Base-by-base conservation (phyloP, 2,113 vertebrate species). In the Salvator merianae region DNA sequence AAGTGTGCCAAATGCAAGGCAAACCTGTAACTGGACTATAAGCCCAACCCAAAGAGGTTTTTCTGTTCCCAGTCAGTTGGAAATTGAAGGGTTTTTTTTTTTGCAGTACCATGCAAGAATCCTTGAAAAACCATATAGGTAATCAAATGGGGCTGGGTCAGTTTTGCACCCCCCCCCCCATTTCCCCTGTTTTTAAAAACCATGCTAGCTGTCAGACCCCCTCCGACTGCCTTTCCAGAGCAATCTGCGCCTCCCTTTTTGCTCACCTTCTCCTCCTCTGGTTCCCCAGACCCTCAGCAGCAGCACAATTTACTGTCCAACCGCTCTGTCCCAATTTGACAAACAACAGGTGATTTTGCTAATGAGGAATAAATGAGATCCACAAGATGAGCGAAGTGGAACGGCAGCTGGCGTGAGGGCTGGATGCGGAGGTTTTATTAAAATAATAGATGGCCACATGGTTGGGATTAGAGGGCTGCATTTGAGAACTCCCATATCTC, bases 291-390 rank as follows among this genome's bases (percentile, higher is more conserved):
- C 91, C 13, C 0, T 84, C 87, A 53, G 90, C 92, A 72, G 91
- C 89, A 6, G 4, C 62, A 69, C 94, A 79, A 93, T 94, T 95
- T 94, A 91, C 93, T 91, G 93, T 93, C 95, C 94, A 94, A 38
- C 91, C 66, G 89, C 93, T 94, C 95, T 93, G 95, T 91, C 95
- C 95, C 94, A 94, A 93, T 95, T 96, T 95, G 95, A 96, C 95
- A 95, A 96, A 96, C 95, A 97, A 96, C 95, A 97, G 96, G 96
- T 96, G 96, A 96, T 95, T 96, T 93, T 90, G 94, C 93, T 96
- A 96, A 97, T 93, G 95, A 96, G 95, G 94, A 95, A 94, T 95
- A 96, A 96, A 96, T 95, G 95, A 95, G 95, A 93, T 92, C 93
- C 90, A 81, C 92, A 89, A 94, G 95, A 92, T 78, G 94, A 92